phyloP scores from a whole-genome alignment of 1,140 invertebrate species.

The Drosophila obscura region DNA sequence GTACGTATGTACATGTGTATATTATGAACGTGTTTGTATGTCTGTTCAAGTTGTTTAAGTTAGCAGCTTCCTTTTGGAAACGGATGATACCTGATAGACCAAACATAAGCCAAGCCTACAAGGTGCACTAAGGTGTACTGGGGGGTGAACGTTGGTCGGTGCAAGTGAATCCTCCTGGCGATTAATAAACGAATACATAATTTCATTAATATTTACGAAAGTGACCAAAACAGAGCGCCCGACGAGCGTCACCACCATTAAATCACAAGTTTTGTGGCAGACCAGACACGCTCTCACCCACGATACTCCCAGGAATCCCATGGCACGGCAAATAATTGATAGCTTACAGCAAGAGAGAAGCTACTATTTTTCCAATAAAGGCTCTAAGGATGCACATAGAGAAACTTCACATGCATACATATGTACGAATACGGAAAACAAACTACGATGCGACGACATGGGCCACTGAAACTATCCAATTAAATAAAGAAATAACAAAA shows the following conservation, averaged over 20 bases:
- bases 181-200: constrained; percentile 17
- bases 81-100: too few relatives aligned
- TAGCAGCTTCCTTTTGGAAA: too few relatives aligned
- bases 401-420: too few relatives aligned
- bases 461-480: too few relatives aligned
- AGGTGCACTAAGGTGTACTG: too few relatives aligned
- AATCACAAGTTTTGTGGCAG: constrained; percentile 11
- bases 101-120: too few relatives aligned
- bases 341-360: not conserved
- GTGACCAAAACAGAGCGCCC: not conserved
- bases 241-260: not conserved
- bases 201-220: constrained; percentile 41
- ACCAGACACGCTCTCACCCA: constrained; percentile 1
- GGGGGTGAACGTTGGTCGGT: not conserved
- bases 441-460: too few relatives aligned
- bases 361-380: too few relatives aligned
- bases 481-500: too few relatives aligned
- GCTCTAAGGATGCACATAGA: too few relatives aligned
- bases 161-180: constrained; percentile 9
- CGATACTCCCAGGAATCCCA: not conserved
- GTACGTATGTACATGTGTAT: not conserved
- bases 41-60: not conserved
- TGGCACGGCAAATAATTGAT: constrained; percentile 1
- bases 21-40: not conserved
- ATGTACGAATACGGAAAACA: too few relatives aligned